Evolutionary conservation across 2,888 invertebrate genomes (phyloP).

Genomic region (Microchrysa polita): DNA sequence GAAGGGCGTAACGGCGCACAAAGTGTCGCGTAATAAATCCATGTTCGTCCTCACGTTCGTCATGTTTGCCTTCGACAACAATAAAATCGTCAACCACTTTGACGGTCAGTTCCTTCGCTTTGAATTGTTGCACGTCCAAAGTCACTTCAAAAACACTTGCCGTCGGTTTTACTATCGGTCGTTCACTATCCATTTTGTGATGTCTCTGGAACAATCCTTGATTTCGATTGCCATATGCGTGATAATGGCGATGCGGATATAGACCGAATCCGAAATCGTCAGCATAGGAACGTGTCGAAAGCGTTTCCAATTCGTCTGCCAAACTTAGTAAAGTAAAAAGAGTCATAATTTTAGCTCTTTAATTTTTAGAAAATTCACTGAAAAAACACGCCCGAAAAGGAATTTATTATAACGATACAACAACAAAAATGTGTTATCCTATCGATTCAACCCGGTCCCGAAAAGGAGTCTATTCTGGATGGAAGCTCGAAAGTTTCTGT

Average conservation of each 20-base stretch:
- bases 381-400: not conserved
- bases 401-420: conserved; percentile 6
- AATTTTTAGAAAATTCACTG: not conserved
- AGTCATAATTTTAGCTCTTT: conserved; percentile 55
- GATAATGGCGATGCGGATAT: conserved; percentile 35
- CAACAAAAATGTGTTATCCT: not conserved
- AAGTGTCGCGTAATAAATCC: conserved; percentile 84
- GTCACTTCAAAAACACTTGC: conserved; percentile 75
- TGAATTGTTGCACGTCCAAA: conserved; percentile 74
- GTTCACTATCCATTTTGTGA: conserved; percentile 49
- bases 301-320: conserved; percentile 63
- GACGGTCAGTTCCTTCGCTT: conserved; percentile 74
- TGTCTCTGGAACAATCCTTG: conserved; percentile 7
- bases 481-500: conserved; percentile 25
- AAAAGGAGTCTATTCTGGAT: not conserved
- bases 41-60: conserved; percentile 76
- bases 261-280: conserved; percentile 52
- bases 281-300: conserved; percentile 62
- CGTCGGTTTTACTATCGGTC: conserved; percentile 59
- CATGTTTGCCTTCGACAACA: conserved; percentile 75
- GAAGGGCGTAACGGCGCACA: conserved; percentile 75
- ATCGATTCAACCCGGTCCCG: conserved; percentile 10
- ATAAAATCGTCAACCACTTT: conserved; percentile 72
- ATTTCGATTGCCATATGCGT: conserved; percentile 20
- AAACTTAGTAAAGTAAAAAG: conserved; percentile 62